Percentiles rank a stretch among this genome's conserved stretches.
Conservation (phyloP, 1,140 invertebrate genomes). For the Uloborus diversus region DNA sequence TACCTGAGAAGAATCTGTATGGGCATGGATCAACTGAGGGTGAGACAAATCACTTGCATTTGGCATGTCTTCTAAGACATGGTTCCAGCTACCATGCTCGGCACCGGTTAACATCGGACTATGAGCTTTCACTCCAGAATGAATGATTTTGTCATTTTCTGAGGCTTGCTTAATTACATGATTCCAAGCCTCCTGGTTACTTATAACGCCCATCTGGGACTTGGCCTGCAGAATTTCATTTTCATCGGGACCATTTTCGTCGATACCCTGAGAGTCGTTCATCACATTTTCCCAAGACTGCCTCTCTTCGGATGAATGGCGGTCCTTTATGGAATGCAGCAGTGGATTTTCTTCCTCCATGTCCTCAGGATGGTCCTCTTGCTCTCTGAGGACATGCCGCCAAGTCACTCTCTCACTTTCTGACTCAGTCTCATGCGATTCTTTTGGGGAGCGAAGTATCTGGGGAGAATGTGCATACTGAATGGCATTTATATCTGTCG, state of each 20-base stretch:
- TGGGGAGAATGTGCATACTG: slow-evolving; percentile 32
- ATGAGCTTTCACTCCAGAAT: neutral
- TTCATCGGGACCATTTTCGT: neutral
- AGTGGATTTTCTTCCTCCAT: neutral
- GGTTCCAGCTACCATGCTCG: slow-evolving; percentile 42
- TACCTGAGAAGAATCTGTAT: slow-evolving; percentile 16
- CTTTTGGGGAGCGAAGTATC: slow-evolving; percentile 30
- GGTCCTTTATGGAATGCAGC: slow-evolving; percentile 22
- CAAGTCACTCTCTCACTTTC: slow-evolving; percentile 26
- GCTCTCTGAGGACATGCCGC: slow-evolving; percentile 35
- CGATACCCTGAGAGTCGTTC: slow-evolving; percentile 18
- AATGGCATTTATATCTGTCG: neutral
- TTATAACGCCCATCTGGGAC: slow-evolving; percentile 34
- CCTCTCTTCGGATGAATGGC: slow-evolving; percentile 11
- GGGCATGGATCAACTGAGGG: slow-evolving; percentile 28
- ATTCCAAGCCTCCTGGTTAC: slow-evolving; percentile 22
- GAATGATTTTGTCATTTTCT: slow-evolving; percentile 17
- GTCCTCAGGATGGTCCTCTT: neutral
- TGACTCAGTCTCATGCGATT: slow-evolving; percentile 4
- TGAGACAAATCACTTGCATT: slow-evolving; percentile 20
- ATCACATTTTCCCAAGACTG: slow-evolving; percentile 24
- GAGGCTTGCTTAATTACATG: slow-evolving; percentile 43
- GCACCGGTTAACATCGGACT: slow-evolving; percentile 2
- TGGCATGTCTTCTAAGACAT: slow-evolving; percentile 42
- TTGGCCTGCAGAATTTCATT: slow-evolving; percentile 14